Evolutionary conservation across 2,113 vertebrate species (phyloP), one percentile per base, ranked within the genome.

Genomic region (Indicator maculatus): DNA sequence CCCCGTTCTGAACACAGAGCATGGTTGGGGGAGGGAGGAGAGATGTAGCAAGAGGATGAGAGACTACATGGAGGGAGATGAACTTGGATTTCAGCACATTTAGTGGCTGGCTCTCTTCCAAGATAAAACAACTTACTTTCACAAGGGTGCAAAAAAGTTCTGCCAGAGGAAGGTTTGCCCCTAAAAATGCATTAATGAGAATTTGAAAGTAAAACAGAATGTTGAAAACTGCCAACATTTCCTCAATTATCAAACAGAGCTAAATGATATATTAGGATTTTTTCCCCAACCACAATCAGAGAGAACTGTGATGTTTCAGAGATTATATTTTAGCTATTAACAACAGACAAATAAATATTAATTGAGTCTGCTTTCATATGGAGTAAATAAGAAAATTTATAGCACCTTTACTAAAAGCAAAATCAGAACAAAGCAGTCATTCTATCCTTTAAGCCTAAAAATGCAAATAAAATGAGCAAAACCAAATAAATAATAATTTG

Each of bases 401-500:
- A 82, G 11, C 39, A 92, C 39, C 20, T 75, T 87, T 61, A 75
- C 41, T 45, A 59, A 90, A 79, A 92, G n/a, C 9, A 86, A 83
- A 94, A 89, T 88, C 74, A 71, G 66, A 88, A 86, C 21, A 91
- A 83, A 93, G 77, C 39, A 69, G 31, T 84, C 33, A 64, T 72
- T 80, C 89, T 66, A 63, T 52, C 60, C 72, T 93, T 83, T 77
- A 88, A 91, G 45, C 52, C 52, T 88, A 79, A 86, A 90, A 96
- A 88, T 71, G 33, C 31, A 91, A 93, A 86, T 83, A 90, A 95
- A 95, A 93, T 36, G 8, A 88, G 24, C 16, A 72, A 93, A 80
- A 81, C 2, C 15, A 89, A 93, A 95, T 95, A 94, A 93, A 96
- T 93, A 94, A 86, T 91, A 93, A 92, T 94, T 95, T 94, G 85